These are phyloP conservation scores for Microctonus aethiopoides DNA, from an alignment of 2,888 invertebrate species.

Conservation along the genomic window DNA sequence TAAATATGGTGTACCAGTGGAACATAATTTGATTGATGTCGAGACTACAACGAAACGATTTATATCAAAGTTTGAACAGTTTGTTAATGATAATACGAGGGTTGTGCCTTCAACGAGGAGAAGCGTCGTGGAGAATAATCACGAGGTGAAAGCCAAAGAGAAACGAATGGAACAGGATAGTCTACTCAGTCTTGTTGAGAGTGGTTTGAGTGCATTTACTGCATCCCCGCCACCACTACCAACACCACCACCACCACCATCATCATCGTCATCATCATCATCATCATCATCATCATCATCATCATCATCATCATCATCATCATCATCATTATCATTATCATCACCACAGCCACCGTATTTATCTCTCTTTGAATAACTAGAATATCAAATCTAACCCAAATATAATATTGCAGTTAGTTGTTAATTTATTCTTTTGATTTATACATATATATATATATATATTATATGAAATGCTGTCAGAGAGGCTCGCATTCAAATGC, in stretches of 20 bases:
- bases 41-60: constrained; percentile 46
- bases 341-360: too few relatives aligned
- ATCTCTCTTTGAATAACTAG: not conserved
- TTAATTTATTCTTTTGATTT: not conserved
- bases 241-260: not conserved
- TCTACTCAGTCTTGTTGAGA: constrained; percentile 54
- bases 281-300: not conserved
- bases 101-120: constrained; percentile 26
- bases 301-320: not conserved
- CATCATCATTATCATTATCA: not conserved
- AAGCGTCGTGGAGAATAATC: constrained; percentile 37
- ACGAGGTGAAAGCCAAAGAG: constrained; percentile 35
- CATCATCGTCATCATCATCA: not conserved
- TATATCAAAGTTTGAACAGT: constrained; percentile 53
- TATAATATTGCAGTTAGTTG: not conserved
- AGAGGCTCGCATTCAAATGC: constrained; percentile 3
- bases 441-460: not conserved
- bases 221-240: constrained; percentile 6
- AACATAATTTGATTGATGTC: constrained; percentile 44
- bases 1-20: constrained; percentile 47
- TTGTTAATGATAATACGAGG: constrained; percentile 52
- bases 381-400: not conserved
- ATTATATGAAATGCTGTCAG: not conserved
- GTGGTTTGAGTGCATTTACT: constrained; percentile 54
- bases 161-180: constrained; percentile 40